Evolutionary conservation across 2,797 vertebrate genomes (phyloP).

Genomic region (Scolopax rusticola): DNA sequence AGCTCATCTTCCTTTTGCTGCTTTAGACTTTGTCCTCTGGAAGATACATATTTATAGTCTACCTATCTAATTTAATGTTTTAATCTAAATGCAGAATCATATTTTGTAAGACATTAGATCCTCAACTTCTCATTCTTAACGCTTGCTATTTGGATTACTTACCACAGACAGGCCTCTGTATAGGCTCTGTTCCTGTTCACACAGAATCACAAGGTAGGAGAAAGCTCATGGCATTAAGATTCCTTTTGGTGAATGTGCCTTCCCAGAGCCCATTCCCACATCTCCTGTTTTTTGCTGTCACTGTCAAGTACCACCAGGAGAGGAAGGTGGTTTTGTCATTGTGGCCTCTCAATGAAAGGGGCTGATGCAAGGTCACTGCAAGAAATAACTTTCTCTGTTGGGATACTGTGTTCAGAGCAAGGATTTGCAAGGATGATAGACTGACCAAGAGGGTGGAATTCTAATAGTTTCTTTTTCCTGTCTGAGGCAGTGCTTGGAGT

Average conservation of each 20-base stretch:
- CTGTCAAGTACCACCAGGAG: background rate
- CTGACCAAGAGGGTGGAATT: constrained; percentile 37
- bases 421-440: background rate
- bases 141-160: background rate
- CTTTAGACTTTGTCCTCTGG: background rate
- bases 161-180: background rate
- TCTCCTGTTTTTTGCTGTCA: background rate
- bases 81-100: background rate
- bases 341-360: background rate
- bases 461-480: background rate
- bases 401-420: background rate
- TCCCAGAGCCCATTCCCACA: background rate
- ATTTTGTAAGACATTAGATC: background rate
- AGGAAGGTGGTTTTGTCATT: background rate
- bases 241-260: background rate
- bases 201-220: background rate
- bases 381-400: background rate
- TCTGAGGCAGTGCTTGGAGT: background rate
- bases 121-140: background rate
- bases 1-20: background rate
- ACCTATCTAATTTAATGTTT: background rate
- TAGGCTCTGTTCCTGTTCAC: background rate
- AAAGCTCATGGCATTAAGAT: background rate
- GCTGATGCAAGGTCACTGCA: background rate
- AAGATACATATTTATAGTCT: background rate